Evolutionary conservation across 2,797 vertebrate species (phyloP), one percentile per base, ranked within the genome.

Genomic region (Anisognathus igniventris): DNA sequence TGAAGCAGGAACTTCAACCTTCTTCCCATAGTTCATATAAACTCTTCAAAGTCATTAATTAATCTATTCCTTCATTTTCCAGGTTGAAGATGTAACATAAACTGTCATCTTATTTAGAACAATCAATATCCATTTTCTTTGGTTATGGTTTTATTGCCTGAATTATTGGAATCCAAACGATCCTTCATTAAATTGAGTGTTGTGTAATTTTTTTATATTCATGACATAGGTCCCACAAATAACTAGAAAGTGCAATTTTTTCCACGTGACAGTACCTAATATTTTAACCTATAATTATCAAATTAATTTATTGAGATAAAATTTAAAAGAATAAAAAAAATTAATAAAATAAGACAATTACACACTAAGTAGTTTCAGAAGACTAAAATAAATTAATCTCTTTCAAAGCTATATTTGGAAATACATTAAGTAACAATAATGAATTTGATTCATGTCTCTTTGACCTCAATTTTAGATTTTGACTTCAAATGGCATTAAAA

Each of bases 391-490:
- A 91, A 83, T 92, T 74, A 0, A 88, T 80, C 42, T 92, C 17
- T 81, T 77, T 80, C 76, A 65, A 88, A 84, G 31, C 12, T 92
- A 64, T 54, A 82, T 89, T 81, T 92, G 33, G 62, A 92, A 90
- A 86, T 62, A 82, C 22, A 86, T 86, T 89, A 94, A 93, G 40
- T 56, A 67, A 80, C 27, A 86, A 54, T 77, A 82, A 90, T 93
- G 51, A 85, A 76, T 76, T 56, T 92, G 51, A 86, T 70, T 88
- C 33, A 44, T 73, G 80, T 76, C 25, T 11, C 33, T 83, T 82
- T 95, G 82, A 92, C 75, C 68, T 87, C 61, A 91, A 2, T 95
- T 95, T 89, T 83, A 79, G 11, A 39, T 80, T 95, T 93, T 64
- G 22, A 86, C 60, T 93, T 84, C 51, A 71, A 66, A 72, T 67